phyloP scores from a whole-genome alignment of 2,113 vertebrate species.

The Myiozetetes cayanensis region DNA sequence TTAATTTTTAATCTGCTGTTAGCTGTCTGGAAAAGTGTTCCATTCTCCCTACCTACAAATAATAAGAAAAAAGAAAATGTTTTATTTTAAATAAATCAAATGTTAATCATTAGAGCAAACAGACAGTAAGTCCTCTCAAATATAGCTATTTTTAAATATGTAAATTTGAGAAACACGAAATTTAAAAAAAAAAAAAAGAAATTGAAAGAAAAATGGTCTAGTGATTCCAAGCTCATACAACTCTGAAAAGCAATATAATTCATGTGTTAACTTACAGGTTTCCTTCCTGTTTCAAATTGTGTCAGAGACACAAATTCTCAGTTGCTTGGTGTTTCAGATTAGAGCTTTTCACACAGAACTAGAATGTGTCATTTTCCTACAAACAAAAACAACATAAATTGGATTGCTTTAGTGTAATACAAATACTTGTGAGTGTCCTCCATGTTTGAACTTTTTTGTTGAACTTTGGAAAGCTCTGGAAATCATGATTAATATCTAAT shows the following conservation, averaged over 20 bases:
- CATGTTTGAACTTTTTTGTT: slow-evolving; percentile 52
- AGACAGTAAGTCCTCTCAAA: not conserved
- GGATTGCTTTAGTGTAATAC: not conserved
- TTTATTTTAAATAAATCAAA: not conserved
- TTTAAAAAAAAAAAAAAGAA: no score
- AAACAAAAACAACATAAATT: not conserved
- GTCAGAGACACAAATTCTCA: not conserved
- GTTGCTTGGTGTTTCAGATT: not conserved
- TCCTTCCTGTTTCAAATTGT: not conserved
- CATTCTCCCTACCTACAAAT: not conserved
- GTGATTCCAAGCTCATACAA: not conserved
- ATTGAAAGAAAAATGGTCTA: not conserved
- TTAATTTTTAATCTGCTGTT: not conserved
- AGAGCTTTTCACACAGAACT: not conserved
- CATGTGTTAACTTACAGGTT: not conserved
- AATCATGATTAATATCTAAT: slow-evolving; percentile 67
- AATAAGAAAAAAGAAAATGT: not conserved
- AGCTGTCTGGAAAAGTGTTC: not conserved
- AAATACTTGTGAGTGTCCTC: slow-evolving; percentile 7
- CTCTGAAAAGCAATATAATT: not conserved
- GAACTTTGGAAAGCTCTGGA: slow-evolving; percentile 66
- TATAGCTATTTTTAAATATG: not conserved
- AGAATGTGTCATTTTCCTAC: not conserved
- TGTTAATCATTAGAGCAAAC: not conserved
- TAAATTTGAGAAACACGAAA: not conserved